A percentile compares a stretch with the other conserved stretches of the same genome.
phyloP scores from a whole-genome alignment of 35 echinoderm and acorn worm species.

The Apostichopus japonicus region DNA sequence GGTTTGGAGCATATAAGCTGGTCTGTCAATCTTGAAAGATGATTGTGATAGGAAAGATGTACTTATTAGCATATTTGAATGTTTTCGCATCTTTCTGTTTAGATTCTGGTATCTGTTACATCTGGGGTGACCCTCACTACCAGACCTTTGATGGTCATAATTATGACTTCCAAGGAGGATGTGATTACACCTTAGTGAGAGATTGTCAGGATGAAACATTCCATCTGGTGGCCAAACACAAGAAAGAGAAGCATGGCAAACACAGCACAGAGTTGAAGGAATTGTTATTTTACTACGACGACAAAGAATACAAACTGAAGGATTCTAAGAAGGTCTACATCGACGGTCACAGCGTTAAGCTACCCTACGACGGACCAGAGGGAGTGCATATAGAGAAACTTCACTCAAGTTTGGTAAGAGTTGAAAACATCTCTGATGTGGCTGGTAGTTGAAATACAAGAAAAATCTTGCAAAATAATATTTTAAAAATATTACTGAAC shows the following conservation, averaged over 20 bases:
- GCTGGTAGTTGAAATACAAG: background rate
- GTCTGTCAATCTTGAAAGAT: too few species aligned
- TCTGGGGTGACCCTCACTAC: conserved; percentile 88
- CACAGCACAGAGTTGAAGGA: conserved; percentile 37
- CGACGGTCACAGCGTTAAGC: conserved; percentile 34
- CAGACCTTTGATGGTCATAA: conserved; percentile 77
- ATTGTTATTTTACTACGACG: conserved; percentile 13
- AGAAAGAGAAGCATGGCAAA: conserved; percentile 19
- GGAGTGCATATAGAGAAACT: conserved; percentile 40
- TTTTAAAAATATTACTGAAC: too few species aligned
- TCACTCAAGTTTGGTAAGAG: conserved; percentile 34
- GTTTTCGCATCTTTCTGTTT: background rate
- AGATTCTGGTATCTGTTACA: conserved; percentile 85
- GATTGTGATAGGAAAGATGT: too few species aligned
- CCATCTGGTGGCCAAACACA: conserved; percentile 53
- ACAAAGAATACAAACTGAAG: conserved; percentile 53
- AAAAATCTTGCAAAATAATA: too few species aligned
- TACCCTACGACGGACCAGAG: conserved; percentile 20
- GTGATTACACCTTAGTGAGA: conserved; percentile 81
- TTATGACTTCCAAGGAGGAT: conserved; percentile 86
- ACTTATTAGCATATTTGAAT: too few species aligned
- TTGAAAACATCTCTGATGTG: background rate
- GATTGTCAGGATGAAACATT: conserved; percentile 52
- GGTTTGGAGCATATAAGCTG: too few species aligned
- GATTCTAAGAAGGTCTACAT: conserved; percentile 49